A percentile compares a stretch with the other conserved stretches of the same genome.
phyloP scores from a whole-genome alignment of 2,888 invertebrate genomes.

The Gasteruption jaculator region DNA sequence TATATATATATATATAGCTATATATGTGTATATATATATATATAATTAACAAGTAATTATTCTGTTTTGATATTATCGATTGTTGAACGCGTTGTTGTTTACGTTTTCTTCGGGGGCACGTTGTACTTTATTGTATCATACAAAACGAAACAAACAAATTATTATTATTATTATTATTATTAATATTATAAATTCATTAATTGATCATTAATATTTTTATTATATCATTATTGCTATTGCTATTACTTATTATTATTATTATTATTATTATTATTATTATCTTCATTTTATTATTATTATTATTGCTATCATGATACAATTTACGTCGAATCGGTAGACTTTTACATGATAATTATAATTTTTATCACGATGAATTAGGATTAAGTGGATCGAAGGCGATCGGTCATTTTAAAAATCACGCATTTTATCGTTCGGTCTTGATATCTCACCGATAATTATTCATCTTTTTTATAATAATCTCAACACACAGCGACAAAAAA shows the following conservation, averaged over 20 bases:
- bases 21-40: slow-evolving; percentile 29
- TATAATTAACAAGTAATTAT: slow-evolving; percentile 34
- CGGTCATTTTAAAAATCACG: too few relatives aligned
- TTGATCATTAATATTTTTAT: slow-evolving; percentile 20
- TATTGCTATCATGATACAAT: slow-evolving; percentile 22
- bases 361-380: slow-evolving; percentile 23
- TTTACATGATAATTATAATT: slow-evolving; percentile 23
- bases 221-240: slow-evolving; percentile 16
- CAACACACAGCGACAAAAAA: too few relatives aligned
- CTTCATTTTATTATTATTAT: slow-evolving; percentile 15
- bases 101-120: slow-evolving; percentile 46
- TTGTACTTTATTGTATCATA: slow-evolving; percentile 50
- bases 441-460: too few relatives aligned
- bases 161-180: slow-evolving; percentile 30
- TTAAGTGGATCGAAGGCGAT: too few relatives aligned
- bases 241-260: slow-evolving; percentile 13
- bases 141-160: slow-evolving; percentile 27
- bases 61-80: slow-evolving; percentile 51
- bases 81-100: slow-evolving; percentile 51
- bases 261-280: slow-evolving; percentile 17
- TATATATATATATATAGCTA: slow-evolving; percentile 29
- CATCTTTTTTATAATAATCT: too few relatives aligned
- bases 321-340: too few relatives aligned
- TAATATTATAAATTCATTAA: slow-evolving; percentile 28
- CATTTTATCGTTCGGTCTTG: too few relatives aligned